Conservation (phyloP, 2,797 vertebrate species). For the Crocidura indochinensis region DNA sequence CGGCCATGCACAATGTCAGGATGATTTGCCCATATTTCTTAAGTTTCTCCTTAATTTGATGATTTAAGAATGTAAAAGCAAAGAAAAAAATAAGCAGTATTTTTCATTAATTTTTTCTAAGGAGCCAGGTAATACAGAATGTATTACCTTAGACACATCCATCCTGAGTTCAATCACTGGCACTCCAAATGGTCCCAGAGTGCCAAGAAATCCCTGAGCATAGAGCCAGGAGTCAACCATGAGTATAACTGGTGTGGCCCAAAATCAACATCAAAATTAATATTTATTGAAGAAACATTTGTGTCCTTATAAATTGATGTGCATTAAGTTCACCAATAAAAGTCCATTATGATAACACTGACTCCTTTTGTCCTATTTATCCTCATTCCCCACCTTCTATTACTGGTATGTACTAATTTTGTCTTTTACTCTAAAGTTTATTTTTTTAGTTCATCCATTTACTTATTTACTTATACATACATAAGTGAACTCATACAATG, state of each 20-base stretch:
- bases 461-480: background rate
- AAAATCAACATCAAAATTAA: too few species aligned
- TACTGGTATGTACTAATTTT: background rate
- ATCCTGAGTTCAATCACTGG: too few species aligned
- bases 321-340: background rate
- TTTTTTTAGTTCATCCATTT: background rate
- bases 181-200: too few species aligned
- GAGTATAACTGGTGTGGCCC: too few species aligned
- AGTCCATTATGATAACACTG: background rate
- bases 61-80: constrained; percentile 37
- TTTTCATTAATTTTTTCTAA: background rate
- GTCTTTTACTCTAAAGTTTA: background rate
- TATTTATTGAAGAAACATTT: too few species aligned
- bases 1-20: background rate
- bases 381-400: background rate
- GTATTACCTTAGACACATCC: too few species aligned
- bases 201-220: too few species aligned
- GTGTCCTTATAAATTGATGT: background rate
- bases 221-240: too few species aligned
- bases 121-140: too few species aligned
- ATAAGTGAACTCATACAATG: background rate
- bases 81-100: background rate
- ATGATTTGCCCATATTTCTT: background rate
- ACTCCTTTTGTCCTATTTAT: background rate
- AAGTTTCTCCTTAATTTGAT: background rate